Percentiles rank a stretch among this genome's conserved stretches.
phyloP scores from a whole-genome alignment of 2,797 vertebrate species.

The Pyrrhura leucotis region DNA sequence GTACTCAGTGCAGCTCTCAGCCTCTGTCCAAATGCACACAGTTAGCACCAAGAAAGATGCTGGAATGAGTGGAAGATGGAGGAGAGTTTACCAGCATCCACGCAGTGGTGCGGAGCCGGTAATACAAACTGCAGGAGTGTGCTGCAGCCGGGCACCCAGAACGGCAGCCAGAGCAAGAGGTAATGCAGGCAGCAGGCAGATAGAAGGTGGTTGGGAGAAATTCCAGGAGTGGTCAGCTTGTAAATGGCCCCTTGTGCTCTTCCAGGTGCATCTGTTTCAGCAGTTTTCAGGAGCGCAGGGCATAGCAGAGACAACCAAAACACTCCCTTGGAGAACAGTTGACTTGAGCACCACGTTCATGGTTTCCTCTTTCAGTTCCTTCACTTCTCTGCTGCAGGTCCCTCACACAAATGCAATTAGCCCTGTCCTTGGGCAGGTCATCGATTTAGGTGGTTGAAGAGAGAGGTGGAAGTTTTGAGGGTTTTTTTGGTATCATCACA shows the following conservation, averaged over 20 bases:
- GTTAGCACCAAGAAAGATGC: neutral
- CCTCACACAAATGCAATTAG: neutral
- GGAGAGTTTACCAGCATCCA: neutral
- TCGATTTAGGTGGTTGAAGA: neutral
- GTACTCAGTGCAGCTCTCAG: neutral
- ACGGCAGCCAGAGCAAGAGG: neutral
- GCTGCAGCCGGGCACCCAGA: rapidly evolving
- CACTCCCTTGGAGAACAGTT: neutral
- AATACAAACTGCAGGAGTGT: neutral
- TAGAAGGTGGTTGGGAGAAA: neutral
- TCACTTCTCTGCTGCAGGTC: neutral
- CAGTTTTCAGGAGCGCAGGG: neutral
- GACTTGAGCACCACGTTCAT: neutral
- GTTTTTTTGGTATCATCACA: neutral
- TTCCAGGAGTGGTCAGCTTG: neutral
- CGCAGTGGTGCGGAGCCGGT: rapidly evolving
- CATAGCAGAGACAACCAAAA: neutral
- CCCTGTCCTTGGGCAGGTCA: neutral
- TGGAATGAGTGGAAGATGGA: neutral
- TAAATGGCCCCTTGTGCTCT: neutral
- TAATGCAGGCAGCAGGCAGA: neutral
- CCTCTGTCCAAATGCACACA: neutral
- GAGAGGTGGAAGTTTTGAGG: neutral
- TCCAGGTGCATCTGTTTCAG: neutral
- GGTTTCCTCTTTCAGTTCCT: neutral